Evolutionary conservation across 2,888 invertebrate species (phyloP), one percentile per base, ranked within the genome.

Genomic region (Ochropacha duplaris): DNA sequence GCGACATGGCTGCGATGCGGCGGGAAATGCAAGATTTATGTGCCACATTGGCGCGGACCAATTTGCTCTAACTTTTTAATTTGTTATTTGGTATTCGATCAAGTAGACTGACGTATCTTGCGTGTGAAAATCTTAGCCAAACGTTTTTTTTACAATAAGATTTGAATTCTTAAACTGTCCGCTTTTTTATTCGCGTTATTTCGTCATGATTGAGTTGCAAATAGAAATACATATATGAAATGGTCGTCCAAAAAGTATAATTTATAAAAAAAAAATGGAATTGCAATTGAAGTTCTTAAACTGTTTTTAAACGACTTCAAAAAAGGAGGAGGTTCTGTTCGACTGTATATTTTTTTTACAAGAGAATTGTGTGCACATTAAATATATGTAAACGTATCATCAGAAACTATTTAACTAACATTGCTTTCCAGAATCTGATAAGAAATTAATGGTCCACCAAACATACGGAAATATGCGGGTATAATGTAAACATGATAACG

Each of bases 11-110:
- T 51, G 49, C 55, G 56, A 50, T 56, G 55, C 56, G 49, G 22
- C 57, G 66, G 66, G 69, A 72, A 71, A 73, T 64, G 63, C 67
- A 61, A 58, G 72, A 72, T 72, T 74, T 69, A 74, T 74, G 65
- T 62, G 59, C 59, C 44, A n/a, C 44, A 44, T 44, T 44, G 19
- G 3, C 39, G 39, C 16, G 16, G 16, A 44, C 54, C 26, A 8
- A 26, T 54, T 49, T 49, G 55, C 16, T 26, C 22, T 19, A 44
- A 44, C 44, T 19, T 44, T 44, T 44, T 44, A 44, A 44, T 44
- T 44, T 19, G 44, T 11, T 9, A 44, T 44, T n/a, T 19, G 36
- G 16, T 44, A 19, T 19, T 44, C 44, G 9, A 19, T 44, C 5
- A 5, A 16, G 39, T 31, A 12, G 12, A 31, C 31, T 12, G 31